Evolutionary conservation across 2,888 invertebrate species (phyloP).

Genomic region (Dichetophora obliterata): DNA sequence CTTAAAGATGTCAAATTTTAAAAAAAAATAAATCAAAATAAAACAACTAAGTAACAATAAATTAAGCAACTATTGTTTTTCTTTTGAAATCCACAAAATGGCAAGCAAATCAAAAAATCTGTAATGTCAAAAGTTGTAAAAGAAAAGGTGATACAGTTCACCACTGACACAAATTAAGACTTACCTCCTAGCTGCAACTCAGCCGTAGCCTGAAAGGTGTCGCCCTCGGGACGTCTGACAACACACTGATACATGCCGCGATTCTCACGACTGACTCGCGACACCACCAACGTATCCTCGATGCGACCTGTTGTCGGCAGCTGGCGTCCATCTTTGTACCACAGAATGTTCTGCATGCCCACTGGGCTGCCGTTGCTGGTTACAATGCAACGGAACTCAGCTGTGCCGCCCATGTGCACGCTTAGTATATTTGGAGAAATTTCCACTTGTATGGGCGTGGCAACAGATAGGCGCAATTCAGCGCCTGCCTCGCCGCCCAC

Average conservation of each 20-base stretch:
- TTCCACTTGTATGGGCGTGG: slow-evolving; percentile 78
- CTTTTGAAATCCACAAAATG: no score
- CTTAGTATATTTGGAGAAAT: slow-evolving; percentile 77
- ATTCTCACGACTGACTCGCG: slow-evolving; percentile 79
- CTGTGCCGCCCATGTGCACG: slow-evolving; percentile 82
- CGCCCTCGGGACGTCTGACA: slow-evolving; percentile 79
- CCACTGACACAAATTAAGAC: slow-evolving; percentile 50
- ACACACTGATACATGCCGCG: slow-evolving; percentile 84
- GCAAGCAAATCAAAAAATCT: background rate
- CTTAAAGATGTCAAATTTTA: no score
- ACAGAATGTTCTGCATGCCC: slow-evolving; percentile 73
- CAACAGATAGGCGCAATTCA: slow-evolving; percentile 76
- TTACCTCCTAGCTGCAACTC: slow-evolving; percentile 81
- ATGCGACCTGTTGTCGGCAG: slow-evolving; percentile 77
- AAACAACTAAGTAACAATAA: no score
- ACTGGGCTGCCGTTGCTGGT: slow-evolving; percentile 73
- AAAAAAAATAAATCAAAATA: no score
- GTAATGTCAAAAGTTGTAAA: background rate
- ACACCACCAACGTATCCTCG: slow-evolving; percentile 75
- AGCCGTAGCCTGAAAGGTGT: slow-evolving; percentile 82
- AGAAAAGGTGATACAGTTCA: background rate
- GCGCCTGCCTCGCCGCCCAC: slow-evolving; percentile 79
- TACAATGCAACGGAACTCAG: slow-evolving; percentile 78
- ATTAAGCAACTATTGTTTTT: no score
- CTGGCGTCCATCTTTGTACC: slow-evolving; percentile 79